These are phyloP conservation scores for human DNA, from an alignment of 2,113 vertebrate species.

Conservation along the genomic window GRCh38 chr3:3815501-3816000, in stretches of 20 bases:
- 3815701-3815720: neutral
- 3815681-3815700: neutral
- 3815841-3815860: neutral
- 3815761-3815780: neutral
- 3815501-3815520: neutral
- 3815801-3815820: neutral
- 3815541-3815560: neutral
- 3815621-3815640: neutral
- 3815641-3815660: neutral
- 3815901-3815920: neutral
- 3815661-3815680: neutral
- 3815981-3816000: neutral
- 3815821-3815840: neutral
- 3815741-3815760: neutral
- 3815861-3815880: neutral
- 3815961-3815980: neutral
- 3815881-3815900: neutral
- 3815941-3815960: neutral
- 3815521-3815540: neutral
- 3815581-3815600: neutral
- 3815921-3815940: conserved; percentile 22
- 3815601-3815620: neutral
- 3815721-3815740: neutral
- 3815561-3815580: neutral
- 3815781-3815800: neutral